A percentile compares a stretch with the other conserved stretches of the same genome.
Conservation (phyloP, 1,140 invertebrate genomes). For the Phocides pigmalion region DNA sequence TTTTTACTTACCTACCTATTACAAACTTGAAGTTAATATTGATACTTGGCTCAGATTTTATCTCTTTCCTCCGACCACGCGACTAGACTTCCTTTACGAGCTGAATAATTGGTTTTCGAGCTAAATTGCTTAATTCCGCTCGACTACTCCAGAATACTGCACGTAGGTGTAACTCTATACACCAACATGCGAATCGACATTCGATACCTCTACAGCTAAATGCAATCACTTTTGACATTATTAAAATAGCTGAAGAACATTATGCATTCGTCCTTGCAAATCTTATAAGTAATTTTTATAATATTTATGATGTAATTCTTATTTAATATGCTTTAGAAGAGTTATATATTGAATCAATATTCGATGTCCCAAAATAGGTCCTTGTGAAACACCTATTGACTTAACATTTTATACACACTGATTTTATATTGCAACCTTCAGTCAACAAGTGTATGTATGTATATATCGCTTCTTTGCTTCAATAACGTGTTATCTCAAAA, state of each 20-base stretch:
- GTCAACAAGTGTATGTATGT: too few species aligned
- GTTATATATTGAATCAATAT: too few species aligned
- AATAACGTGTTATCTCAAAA: too few species aligned
- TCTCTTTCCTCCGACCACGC: slow-evolving; percentile 25
- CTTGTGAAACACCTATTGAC: too few species aligned
- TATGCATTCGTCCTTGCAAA: slow-evolving; percentile 23
- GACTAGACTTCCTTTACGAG: slow-evolving; percentile 26
- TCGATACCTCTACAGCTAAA: slow-evolving; percentile 52
- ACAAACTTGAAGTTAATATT: background rate
- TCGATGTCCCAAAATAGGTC: too few species aligned
- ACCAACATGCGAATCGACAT: slow-evolving; percentile 60
- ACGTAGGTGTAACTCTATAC: slow-evolving; percentile 59
- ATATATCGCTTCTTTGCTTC: too few species aligned
- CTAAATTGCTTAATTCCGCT: slow-evolving; percentile 65
- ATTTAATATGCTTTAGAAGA: background rate
- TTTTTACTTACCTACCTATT: background rate
- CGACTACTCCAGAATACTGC: slow-evolving; percentile 47
- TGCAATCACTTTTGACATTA: slow-evolving; percentile 44
- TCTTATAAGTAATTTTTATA: background rate
- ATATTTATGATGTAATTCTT: background rate
- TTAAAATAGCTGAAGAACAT: slow-evolving; percentile 19
- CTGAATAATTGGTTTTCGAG: slow-evolving; percentile 51
- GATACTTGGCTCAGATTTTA: background rate
- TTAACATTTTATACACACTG: too few species aligned
- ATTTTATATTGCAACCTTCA: too few species aligned